These are phyloP conservation scores for Petrocephalus schoutedeni DNA, from an alignment of 2,797 vertebrate species.

Conservation along the genomic window DNA sequence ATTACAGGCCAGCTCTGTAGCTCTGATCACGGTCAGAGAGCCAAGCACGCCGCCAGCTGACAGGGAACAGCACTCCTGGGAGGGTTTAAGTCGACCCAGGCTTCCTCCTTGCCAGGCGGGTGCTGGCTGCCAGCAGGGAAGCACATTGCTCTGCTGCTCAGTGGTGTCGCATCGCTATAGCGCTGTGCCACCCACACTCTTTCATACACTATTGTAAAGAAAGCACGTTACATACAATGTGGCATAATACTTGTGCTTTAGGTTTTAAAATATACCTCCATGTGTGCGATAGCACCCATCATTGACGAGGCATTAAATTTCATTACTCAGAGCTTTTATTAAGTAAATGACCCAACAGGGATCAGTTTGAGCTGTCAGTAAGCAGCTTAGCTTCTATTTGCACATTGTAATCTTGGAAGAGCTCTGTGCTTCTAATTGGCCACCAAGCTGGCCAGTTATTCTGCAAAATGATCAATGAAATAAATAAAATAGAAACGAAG, in stretches of 20 bases:
- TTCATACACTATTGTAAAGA: background rate
- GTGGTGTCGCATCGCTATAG: background rate
- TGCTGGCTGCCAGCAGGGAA: background rate
- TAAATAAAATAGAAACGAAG: background rate
- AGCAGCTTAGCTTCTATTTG: slow-evolving; percentile 2
- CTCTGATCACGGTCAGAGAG: background rate
- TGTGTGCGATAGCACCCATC: background rate
- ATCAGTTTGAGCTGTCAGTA: background rate
- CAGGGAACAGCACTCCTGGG: background rate
- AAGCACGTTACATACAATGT: background rate
- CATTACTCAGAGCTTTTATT: background rate
- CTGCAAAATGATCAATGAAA: background rate
- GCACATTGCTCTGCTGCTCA: background rate
- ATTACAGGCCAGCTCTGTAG: background rate
- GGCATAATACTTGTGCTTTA: background rate
- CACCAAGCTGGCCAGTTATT: background rate
- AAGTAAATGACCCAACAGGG: background rate
- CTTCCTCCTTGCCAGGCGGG: background rate
- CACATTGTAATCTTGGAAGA: background rate
- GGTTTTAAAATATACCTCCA: background rate
- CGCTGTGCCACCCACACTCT: background rate
- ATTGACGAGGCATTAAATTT: background rate
- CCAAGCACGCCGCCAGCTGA: background rate
- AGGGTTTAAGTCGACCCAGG: background rate
- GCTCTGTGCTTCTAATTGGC: background rate